phyloP scores from a whole-genome alignment of 2,113 vertebrate genomes.

The Oncorhynchus mykiss region DNA sequence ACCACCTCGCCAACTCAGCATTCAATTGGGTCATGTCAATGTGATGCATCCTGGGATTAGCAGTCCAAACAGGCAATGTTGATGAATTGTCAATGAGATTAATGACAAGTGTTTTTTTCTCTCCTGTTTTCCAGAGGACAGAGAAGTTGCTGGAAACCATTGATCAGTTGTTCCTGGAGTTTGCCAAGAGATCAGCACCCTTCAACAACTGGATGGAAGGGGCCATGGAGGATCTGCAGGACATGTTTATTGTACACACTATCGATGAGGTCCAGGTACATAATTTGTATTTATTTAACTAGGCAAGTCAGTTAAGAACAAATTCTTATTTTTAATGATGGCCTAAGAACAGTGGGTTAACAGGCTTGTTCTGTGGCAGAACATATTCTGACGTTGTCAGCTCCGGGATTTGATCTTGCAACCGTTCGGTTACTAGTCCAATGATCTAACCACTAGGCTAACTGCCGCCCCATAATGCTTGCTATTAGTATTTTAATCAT shows the following conservation, averaged over 20 bases:
- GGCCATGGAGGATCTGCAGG: conserved; percentile 80
- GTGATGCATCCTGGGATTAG: conserved; percentile 48
- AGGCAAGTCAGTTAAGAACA: too few relatives aligned
- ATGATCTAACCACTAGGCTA: too few relatives aligned
- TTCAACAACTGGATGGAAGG: conserved; percentile 85
- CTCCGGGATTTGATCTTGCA: too few relatives aligned
- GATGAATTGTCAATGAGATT: conserved; percentile 19
- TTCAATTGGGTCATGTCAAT: conserved; percentile 39
- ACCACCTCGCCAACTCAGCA: conserved; percentile 67
- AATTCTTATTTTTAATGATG: too few relatives aligned
- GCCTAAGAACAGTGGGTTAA: too few relatives aligned
- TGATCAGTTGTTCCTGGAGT: conserved; percentile 81
- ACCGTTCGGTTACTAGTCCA: too few relatives aligned
- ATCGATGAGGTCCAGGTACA: conserved; percentile 94
- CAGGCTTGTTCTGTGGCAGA: too few relatives aligned
- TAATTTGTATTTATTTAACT: too few relatives aligned
- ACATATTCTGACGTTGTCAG: too few relatives aligned
- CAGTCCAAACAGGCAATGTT: conserved; percentile 58
- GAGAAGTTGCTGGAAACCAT: conserved; percentile 80
- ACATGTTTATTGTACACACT: conserved; percentile 89
- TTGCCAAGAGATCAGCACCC: conserved; percentile 76
- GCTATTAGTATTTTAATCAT: conserved; percentile 37
- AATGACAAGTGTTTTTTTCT: conserved; percentile 54
- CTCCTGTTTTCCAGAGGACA: conserved; percentile 78
- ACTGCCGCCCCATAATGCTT: too few relatives aligned